Evolutionary conservation across 37 sponge, comb jelly and placozoan genomes (phyloP).

Genomic region (Mnemiopsis leidyi): DNA sequence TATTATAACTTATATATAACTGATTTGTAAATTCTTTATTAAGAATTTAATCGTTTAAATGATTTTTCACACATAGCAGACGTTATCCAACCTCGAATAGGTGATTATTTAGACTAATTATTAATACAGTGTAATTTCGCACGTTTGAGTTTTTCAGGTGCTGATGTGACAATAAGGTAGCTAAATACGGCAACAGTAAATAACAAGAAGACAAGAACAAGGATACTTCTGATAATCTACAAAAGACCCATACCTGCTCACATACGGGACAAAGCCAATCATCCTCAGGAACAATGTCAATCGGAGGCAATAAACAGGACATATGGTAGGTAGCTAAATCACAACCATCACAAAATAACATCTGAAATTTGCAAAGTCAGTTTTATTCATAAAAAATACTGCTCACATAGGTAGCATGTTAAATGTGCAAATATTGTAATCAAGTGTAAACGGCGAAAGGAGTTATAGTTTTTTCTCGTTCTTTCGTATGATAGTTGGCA

Average conservation of each 20-base stretch:
- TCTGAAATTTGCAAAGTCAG: not conserved
- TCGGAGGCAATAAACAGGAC: slow-evolving; percentile 44
- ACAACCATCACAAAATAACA: slow-evolving; percentile 64
- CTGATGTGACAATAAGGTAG: too few relatives aligned
- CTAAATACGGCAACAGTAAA: too few relatives aligned
- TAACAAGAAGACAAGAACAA: too few relatives aligned
- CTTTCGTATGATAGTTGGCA: not conserved
- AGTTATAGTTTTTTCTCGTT: not conserved
- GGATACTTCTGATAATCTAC: too few relatives aligned
- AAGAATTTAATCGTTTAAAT: too few relatives aligned
- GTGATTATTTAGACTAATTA: too few relatives aligned
- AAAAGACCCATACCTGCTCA: not conserved
- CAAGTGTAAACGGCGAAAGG: too few relatives aligned
- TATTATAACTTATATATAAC: not conserved
- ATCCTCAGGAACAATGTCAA: slow-evolving; percentile 38
- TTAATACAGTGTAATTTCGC: too few relatives aligned
- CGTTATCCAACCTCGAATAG: too few relatives aligned
- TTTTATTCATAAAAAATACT: not conserved
- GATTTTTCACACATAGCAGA: too few relatives aligned
- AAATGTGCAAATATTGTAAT: not conserved
- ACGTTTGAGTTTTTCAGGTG: too few relatives aligned
- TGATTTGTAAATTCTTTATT: too few relatives aligned
- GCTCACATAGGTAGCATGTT: slow-evolving; percentile 4
- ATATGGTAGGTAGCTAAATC: slow-evolving; percentile 59
- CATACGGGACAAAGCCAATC: slow-evolving; percentile 58